A percentile compares a stretch with the other conserved stretches of the same genome.
Conservation (phyloP, 2,113 vertebrate species). For the Scophthalmus maximus region DNA sequence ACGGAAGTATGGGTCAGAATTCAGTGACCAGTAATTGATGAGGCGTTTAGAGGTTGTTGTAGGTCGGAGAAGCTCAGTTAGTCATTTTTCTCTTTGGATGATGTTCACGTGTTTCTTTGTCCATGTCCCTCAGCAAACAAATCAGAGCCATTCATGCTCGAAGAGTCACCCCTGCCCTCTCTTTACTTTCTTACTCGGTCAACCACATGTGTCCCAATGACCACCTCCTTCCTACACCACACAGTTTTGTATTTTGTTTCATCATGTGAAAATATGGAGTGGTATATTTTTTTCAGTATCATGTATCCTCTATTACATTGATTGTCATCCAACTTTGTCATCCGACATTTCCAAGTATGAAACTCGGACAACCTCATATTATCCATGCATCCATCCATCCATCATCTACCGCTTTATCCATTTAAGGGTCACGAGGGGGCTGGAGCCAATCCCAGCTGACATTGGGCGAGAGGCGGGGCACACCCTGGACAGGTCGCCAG, state of each 20-base stretch:
- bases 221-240: neutral
- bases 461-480: too few relatives aligned
- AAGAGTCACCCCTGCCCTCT: constrained; percentile 3
- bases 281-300: neutral
- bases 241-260: neutral
- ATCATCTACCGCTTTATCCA: too few relatives aligned
- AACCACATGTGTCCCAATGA: neutral
- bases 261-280: neutral
- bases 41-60: constrained; percentile 30
- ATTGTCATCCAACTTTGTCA: neutral
- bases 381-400: too few relatives aligned
- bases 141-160: constrained; percentile 18
- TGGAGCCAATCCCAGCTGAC: too few relatives aligned
- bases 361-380: too few relatives aligned
- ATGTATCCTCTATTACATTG: neutral
- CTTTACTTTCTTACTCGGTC: neutral
- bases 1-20: neutral
- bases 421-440: too few relatives aligned
- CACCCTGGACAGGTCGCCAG: too few relatives aligned
- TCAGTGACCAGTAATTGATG: constrained; percentile 35
- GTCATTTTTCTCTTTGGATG: constrained; percentile 23
- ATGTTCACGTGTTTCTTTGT: constrained; percentile 26
- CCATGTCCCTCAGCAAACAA: constrained; percentile 30
- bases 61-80: constrained; percentile 22
- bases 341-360: too few relatives aligned